Evolutionary conservation across 2,113 vertebrate genomes (phyloP), one percentile per base, ranked within the genome.

Genomic region (Equus quagga): DNA sequence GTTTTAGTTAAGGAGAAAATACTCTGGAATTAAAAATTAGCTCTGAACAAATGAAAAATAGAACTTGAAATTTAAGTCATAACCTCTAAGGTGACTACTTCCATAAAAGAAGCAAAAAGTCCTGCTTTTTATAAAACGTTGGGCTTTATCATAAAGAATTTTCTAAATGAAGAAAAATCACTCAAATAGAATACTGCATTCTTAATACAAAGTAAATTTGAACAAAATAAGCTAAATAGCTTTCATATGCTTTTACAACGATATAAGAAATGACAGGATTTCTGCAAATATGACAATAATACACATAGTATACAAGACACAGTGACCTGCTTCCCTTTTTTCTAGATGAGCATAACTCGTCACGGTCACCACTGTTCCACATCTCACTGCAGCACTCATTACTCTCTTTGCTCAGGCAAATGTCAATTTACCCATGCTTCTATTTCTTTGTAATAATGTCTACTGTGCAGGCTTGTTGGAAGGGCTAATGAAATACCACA

Each of bases 111-210:
- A 76, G 54, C 54, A 78, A 78, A 93, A 70, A 54, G 1, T 0
- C 10, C 49, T 5, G 75, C 0, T 76, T 85, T 86, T 60, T 62
- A 44, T 70, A 87, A 97, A 94, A 92, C 49, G 7, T 33, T 95
- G 36, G 58, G 46, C 54, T 94, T 83, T 76, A 54, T 80, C 23
- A 14, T 75, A 78, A 84, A 85, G n/a, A 92, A 86, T 73, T 82
- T 78, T 81, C 21, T 72, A 65, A 95, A 31, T 44, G 60, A 93
- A 88, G 62, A 80, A 94, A 92, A 70, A 67, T 49, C 6, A 62
- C 7, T 13, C 0, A 58, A 49, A 75, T 14, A 46, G 13, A 92
- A 62, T 5, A 58, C 15, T 91, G 8, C 36, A 36, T 54, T 91
- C 60, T 72, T 44, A 64, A 67, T 14, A 69, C 67, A 75, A 67